Evolutionary conservation across 2,888 invertebrate genomes (phyloP).

Genomic region (Deroplatys truncata): DNA sequence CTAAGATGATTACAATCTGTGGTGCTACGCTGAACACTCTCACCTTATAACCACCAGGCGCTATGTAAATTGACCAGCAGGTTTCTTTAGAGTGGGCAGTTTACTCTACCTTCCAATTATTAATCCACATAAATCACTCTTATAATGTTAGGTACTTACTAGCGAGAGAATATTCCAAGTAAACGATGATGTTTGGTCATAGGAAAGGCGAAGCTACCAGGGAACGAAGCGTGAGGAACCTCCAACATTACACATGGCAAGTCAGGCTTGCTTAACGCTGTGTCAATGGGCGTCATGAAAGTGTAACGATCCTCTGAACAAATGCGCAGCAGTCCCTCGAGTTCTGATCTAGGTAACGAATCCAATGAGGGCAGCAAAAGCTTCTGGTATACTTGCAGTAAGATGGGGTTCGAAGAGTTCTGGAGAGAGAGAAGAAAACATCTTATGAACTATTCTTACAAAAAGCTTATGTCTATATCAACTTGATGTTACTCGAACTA

Average conservation of each 20-base stretch:
- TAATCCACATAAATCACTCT: too few relatives aligned
- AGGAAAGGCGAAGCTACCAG: background rate
- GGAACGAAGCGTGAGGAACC: background rate
- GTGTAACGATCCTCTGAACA: background rate
- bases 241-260: background rate
- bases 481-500: too few relatives aligned
- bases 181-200: background rate
- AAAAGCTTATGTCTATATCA: too few relatives aligned
- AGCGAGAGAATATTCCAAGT: background rate
- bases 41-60: too few relatives aligned
- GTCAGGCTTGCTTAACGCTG: background rate
- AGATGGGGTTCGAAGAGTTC: background rate
- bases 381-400: background rate
- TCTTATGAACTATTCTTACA: too few relatives aligned
- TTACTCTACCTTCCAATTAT: too few relatives aligned
- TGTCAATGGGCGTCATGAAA: background rate
- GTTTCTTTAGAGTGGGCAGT: too few relatives aligned
- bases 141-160: background rate
- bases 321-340: background rate
- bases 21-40: too few relatives aligned
- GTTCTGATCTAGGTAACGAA: background rate
- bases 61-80: too few relatives aligned
- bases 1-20: too few relatives aligned
- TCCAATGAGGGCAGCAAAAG: background rate
- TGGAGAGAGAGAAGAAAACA: background rate